Evolutionary conservation across 2,797 vertebrate species (phyloP).

Genomic region (Catostomus latipinnis): DNA sequence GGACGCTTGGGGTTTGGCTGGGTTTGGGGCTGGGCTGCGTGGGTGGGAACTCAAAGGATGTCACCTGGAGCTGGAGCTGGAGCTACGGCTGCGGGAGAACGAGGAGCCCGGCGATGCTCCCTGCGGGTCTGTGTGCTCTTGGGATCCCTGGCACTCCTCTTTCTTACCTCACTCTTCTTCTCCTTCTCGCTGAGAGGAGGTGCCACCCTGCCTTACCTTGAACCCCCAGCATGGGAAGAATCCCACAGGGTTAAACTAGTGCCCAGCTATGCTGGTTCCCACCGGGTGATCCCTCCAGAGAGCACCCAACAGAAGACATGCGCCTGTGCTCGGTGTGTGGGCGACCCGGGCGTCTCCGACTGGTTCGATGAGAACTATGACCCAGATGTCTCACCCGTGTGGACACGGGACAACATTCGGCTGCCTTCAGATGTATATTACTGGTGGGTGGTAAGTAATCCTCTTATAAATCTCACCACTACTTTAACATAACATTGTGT

Average conservation of each 20-base stretch:
- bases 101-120: conserved; percentile 80
- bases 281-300: conserved; percentile 65
- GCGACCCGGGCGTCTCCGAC: conserved; percentile 79
- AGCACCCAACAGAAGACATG: conserved; percentile 79
- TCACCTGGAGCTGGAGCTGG: conserved; percentile 54
- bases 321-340: conserved; percentile 85
- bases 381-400: conserved; percentile 87
- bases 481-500: too few relatives aligned
- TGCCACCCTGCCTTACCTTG: conserved; percentile 83
- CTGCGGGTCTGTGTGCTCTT: conserved; percentile 91
- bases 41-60: conserved; percentile 60
- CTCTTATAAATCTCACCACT: not conserved
- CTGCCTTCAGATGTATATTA: conserved; percentile 91
- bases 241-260: conserved; percentile 89
- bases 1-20: conserved; percentile 62
- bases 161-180: conserved; percentile 94
- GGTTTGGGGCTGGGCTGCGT: conserved; percentile 59
- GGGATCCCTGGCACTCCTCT: conserved; percentile 86
- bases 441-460: conserved; percentile 97
- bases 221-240: conserved; percentile 82
- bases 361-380: conserved; percentile 96
- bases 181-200: conserved; percentile 89
- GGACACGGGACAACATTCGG: conserved; percentile 93
- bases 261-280: conserved; percentile 84
- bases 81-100: conserved; percentile 41